Base-by-base conservation (phyloP, 2,888 invertebrate species). In the Prosapia bicincta region DNA sequence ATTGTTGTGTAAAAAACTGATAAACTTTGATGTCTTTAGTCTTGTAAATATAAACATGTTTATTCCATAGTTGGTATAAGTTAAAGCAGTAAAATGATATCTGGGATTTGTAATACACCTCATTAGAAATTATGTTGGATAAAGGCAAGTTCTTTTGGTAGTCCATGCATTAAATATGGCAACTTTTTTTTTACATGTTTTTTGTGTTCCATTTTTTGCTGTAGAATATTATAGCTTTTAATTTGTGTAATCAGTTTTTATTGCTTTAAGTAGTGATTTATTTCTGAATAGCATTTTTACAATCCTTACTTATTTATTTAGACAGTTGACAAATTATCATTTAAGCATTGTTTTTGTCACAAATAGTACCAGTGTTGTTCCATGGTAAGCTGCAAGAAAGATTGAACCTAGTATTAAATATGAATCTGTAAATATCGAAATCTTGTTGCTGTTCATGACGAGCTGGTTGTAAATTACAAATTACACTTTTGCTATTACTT, bases 11-110 rank as follows among this genome's bases (percentile, higher is more conserved):
- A 78, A 20, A 26, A 76, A 77, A 54, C 68, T 76, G 10, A 72
- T 71, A 38, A 79, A 77, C 28, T 78, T 72, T 70, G 32, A 65
- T 74, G 74, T 80, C 80, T 38, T 77, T 69, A 79, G 79, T 77
- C 30, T 73, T 76, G 66, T 80, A 80, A 76, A 80, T 78, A 66
- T 65, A 72, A 66, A 65, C 74, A 26, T 74, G 26, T 15, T 32
- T 28, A 23, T 25, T 74, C 0, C 74, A 77, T 26, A 70, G 30
- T 43, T 74, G 66, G 30, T 76, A 66, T 25, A 76, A 28, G 43
- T 76, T 72, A 66, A 72, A 76, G 30, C 26, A 69, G 65, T 72
- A 69, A 28, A 68, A 67, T 25, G 72, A 43, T 23, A 76, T 23
- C 69, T 77, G 75, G 9, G 76, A 20, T 68, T 70, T 75, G 28